These are phyloP conservation scores for Drepana arcuata DNA, from an alignment of 1,140 invertebrate genomes.

Conservation along the genomic window DNA sequence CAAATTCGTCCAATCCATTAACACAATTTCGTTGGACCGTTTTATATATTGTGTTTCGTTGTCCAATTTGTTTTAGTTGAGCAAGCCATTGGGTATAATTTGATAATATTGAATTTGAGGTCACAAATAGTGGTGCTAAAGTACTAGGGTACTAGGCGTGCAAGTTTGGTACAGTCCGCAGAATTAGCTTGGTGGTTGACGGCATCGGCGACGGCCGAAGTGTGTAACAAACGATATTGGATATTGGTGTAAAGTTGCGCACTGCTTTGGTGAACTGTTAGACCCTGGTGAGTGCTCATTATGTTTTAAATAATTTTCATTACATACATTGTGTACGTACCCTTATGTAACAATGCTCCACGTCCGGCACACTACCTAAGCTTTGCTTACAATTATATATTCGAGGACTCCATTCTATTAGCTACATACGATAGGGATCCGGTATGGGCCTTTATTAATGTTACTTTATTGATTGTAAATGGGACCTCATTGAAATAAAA, in stretches of 20 bases:
- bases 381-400: too few species aligned
- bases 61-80: neutral
- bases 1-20: neutral
- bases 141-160: conserved; percentile 54
- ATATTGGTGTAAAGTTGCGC: conserved; percentile 58
- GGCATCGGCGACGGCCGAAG: conserved; percentile 46
- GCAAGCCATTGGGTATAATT: neutral
- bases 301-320: conserved; percentile 43
- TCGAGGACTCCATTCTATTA: too few species aligned
- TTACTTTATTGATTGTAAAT: too few species aligned
- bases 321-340: too few species aligned
- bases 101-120: conserved; percentile 31
- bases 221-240: conserved; percentile 42
- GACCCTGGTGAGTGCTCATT: conserved; percentile 61
- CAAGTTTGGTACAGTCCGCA: conserved; percentile 61
- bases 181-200: conserved; percentile 60
- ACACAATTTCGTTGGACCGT: neutral
- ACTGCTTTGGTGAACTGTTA: conserved; percentile 68
- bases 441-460: too few species aligned
- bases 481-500: too few species aligned
- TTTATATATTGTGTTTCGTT: neutral
- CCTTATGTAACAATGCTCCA: too few species aligned
- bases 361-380: too few species aligned
- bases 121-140: conserved; percentile 36
- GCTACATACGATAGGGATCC: too few species aligned